phyloP scores from a whole-genome alignment of 1,140 invertebrate species.

The Globodera rostochiensis region DNA sequence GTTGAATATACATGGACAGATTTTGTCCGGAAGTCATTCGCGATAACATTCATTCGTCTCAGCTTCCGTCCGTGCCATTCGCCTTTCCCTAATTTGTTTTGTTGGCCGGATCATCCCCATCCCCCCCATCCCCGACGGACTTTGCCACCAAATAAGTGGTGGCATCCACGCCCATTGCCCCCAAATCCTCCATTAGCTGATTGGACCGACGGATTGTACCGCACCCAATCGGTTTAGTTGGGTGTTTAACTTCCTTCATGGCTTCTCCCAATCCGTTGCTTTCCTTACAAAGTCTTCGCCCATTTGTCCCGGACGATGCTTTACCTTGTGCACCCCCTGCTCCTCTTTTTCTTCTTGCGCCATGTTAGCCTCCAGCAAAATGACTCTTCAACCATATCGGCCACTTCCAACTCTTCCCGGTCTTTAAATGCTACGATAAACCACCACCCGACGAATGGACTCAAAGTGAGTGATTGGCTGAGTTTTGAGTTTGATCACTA shows the following conservation, averaged over 20 bases:
- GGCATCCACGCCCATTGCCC: background rate
- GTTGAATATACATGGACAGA: too few relatives aligned
- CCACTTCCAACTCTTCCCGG: background rate
- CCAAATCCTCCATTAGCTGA: background rate
- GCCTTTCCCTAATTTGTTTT: background rate
- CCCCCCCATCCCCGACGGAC: too few relatives aligned
- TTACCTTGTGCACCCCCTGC: background rate
- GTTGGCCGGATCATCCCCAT: background rate
- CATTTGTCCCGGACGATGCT: background rate
- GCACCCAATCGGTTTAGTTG: background rate
- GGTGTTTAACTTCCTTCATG: background rate
- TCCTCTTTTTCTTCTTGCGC: background rate
- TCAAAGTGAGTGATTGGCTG: too few relatives aligned
- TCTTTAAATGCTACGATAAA: background rate
- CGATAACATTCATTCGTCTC: too few relatives aligned
- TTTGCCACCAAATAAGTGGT: too few relatives aligned
- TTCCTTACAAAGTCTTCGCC: background rate
- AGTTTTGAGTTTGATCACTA: too few relatives aligned
- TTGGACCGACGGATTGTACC: background rate
- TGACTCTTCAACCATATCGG: background rate
- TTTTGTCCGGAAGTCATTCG: too few relatives aligned
- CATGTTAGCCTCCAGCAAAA: background rate
- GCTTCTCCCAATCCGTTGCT: background rate
- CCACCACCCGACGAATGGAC: background rate
- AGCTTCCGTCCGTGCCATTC: too few relatives aligned